A percentile compares a stretch with the other conserved stretches of the same genome.
phyloP scores from a whole-genome alignment of 1,140 invertebrate genomes.

The Bombus superbus region DNA sequence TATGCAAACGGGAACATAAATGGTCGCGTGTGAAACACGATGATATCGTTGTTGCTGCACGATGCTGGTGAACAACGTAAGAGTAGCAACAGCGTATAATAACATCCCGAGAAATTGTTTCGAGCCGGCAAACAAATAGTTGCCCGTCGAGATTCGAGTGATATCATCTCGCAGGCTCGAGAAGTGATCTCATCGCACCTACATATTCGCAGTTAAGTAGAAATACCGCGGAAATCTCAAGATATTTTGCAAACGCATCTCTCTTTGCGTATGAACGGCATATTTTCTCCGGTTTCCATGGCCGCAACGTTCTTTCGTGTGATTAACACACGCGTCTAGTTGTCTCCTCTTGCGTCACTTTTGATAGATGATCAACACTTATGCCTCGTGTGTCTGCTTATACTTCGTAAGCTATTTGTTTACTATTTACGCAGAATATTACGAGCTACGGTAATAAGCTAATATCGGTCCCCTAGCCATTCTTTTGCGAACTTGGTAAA shows the following conservation, averaged over 20 bases:
- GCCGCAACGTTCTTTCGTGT: neutral
- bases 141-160: slow-evolving; percentile 24
- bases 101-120: neutral
- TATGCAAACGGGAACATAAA: neutral
- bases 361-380: neutral
- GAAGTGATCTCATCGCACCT: slow-evolving; percentile 49
- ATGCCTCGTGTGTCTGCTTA: too few species aligned
- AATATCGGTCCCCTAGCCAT: neutral
- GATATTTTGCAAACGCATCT: slow-evolving; percentile 24
- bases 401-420: neutral
- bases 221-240: slow-evolving; percentile 27
- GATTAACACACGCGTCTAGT: slow-evolving; percentile 2
- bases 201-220: slow-evolving; percentile 29
- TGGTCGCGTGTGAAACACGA: neutral
- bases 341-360: slow-evolving; percentile 3
- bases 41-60: neutral
- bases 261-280: neutral
- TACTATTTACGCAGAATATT: neutral
- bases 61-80: neutral
- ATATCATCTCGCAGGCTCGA: slow-evolving; percentile 45
- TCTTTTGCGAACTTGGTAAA: neutral
- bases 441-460: neutral
- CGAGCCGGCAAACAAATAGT: slow-evolving; percentile 38
- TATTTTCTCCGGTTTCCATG: neutral
- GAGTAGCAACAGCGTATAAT: neutral